Evolutionary conservation across 2,888 invertebrate genomes (phyloP).

Genomic region (Drosophila buzzatii): DNA sequence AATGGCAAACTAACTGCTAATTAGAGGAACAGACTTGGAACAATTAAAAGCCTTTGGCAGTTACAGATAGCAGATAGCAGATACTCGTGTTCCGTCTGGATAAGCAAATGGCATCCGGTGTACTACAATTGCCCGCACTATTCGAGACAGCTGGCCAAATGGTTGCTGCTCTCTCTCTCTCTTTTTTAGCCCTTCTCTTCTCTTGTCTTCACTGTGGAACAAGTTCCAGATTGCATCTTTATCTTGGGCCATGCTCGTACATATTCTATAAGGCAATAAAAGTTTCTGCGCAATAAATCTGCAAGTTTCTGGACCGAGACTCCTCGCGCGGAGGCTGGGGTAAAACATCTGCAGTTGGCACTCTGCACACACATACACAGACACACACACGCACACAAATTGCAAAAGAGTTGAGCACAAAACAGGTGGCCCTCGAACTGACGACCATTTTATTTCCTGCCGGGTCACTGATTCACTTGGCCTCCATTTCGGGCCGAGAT

Average conservation of each 20-base stretch:
- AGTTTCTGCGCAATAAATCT: slow-evolving; percentile 80
- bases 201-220: slow-evolving; percentile 38
- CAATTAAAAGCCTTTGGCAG: slow-evolving; percentile 36
- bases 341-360: slow-evolving; percentile 74
- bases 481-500: slow-evolving; percentile 50
- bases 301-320: slow-evolving; percentile 79
- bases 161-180: neutral
- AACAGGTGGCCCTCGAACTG: slow-evolving; percentile 67
- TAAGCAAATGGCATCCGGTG: slow-evolving; percentile 38
- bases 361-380: slow-evolving; percentile 7
- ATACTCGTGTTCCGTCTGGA: slow-evolving; percentile 46
- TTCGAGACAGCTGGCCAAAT: slow-evolving; percentile 56
- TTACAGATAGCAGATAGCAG: slow-evolving; percentile 27
- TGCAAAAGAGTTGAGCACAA: slow-evolving; percentile 67
- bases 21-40: slow-evolving; percentile 21
- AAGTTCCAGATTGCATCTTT: slow-evolving; percentile 76
- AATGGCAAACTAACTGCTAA: slow-evolving; percentile 40
- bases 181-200: neutral
- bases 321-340: slow-evolving; percentile 12
- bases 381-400: slow-evolving; percentile 29
- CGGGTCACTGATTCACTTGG: slow-evolving; percentile 76
- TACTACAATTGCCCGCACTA: slow-evolving; percentile 55
- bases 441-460: slow-evolving; percentile 62
- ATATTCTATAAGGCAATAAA: slow-evolving; percentile 79
- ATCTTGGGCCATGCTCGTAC: slow-evolving; percentile 63